A percentile compares a stretch with the other conserved stretches of the same genome.
phyloP scores from a whole-genome alignment of 2,113 vertebrate genomes.

The Cavia porcellus region DNA sequence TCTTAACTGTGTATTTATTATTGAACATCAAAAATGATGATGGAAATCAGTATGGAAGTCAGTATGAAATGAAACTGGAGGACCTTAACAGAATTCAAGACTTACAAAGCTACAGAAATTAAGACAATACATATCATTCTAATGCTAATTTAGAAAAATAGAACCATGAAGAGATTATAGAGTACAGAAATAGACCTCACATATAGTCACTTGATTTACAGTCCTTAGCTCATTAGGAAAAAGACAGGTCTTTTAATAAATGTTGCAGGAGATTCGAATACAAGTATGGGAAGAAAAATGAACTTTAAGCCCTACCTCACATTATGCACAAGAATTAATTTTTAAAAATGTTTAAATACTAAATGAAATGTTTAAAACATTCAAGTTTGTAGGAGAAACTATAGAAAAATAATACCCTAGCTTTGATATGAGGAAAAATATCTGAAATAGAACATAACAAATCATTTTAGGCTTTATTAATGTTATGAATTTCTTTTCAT shows the following conservation, averaged over 20 bases:
- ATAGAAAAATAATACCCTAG: neutral
- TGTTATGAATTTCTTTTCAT: neutral
- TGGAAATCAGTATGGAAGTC: too few relatives aligned
- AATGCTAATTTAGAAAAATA: neutral
- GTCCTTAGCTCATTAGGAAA: constrained; percentile 21
- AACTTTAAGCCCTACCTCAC: neutral
- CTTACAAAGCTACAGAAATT: neutral
- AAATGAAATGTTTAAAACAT: neutral
- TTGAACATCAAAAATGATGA: neutral
- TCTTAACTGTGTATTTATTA: constrained; percentile 14
- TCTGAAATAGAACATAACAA: constrained; percentile 15
- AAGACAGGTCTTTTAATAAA: neutral
- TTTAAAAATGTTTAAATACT: neutral
- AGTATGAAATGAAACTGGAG: neutral
- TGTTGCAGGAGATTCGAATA: neutral
- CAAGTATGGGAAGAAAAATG: neutral
- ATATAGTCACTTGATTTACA: neutral
- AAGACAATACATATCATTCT: neutral
- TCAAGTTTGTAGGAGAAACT: neutral
- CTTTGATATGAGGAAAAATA: neutral
- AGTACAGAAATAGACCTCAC: neutral
- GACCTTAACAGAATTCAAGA: neutral
- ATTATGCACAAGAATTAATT: constrained; percentile 15
- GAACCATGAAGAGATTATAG: neutral
- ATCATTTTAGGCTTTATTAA: neutral